These are phyloP conservation scores for Ambastaia sidthimunki DNA, from an alignment of 2,797 vertebrate genomes.

Conservation along the genomic window DNA sequence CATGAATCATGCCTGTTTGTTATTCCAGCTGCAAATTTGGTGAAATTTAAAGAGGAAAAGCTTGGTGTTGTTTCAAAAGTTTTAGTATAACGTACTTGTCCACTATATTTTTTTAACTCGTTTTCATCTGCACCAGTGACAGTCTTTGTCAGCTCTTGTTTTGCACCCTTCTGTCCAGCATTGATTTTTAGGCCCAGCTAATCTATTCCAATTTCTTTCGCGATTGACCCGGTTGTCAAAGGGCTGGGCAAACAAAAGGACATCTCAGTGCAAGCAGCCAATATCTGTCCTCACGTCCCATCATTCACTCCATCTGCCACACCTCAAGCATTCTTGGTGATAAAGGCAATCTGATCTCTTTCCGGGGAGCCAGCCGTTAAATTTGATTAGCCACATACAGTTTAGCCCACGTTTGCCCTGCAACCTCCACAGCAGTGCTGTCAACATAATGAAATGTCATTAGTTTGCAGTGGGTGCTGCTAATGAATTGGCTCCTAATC, in stretches of 20 bases:
- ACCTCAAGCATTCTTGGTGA: slow-evolving; percentile 68
- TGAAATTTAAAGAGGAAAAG: neutral
- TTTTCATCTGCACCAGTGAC: slow-evolving; percentile 9
- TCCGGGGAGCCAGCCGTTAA: slow-evolving; percentile 70
- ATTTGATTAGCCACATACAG: slow-evolving; percentile 74
- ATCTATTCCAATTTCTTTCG: slow-evolving; percentile 78
- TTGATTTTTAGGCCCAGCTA: slow-evolving; percentile 67
- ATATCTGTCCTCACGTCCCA: slow-evolving; percentile 69
- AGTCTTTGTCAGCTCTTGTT: slow-evolving; percentile 12
- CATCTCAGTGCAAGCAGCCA: slow-evolving; percentile 68
- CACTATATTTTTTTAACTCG: neutral
- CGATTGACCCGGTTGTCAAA: slow-evolving; percentile 69
- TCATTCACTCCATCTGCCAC: slow-evolving; percentile 49
- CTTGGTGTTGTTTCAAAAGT: neutral
- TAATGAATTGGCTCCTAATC: slow-evolving; percentile 45
- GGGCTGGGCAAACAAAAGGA: slow-evolving; percentile 73
- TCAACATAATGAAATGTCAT: slow-evolving; percentile 57
- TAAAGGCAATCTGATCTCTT: slow-evolving; percentile 71
- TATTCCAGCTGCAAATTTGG: neutral
- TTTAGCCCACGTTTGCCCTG: slow-evolving; percentile 52
- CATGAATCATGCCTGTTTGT: neutral
- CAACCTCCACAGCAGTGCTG: slow-evolving; percentile 66
- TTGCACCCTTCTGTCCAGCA: neutral
- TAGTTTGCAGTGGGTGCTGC: slow-evolving; percentile 10
- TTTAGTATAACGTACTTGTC: neutral